phyloP scores from a whole-genome alignment of 2,113 vertebrate species.

The Gavialis gangeticus region DNA sequence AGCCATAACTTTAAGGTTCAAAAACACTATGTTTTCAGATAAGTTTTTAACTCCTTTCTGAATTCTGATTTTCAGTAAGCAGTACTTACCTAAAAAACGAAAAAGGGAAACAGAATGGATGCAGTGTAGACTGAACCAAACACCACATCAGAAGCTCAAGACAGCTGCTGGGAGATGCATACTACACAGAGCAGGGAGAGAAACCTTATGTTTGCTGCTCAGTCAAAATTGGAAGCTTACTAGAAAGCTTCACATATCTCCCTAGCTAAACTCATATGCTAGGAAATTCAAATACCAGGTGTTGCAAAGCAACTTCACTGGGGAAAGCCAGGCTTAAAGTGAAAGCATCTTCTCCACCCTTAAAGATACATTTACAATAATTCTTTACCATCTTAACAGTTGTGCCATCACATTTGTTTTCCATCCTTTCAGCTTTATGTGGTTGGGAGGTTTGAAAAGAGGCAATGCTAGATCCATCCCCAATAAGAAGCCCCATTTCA shows the following conservation, averaged over 20 bases:
- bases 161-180: not conserved
- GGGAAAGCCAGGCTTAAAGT: not conserved
- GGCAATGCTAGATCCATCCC: not conserved
- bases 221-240: not conserved
- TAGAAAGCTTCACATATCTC: not conserved
- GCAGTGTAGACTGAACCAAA: not conserved
- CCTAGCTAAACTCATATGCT: not conserved
- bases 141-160: not conserved
- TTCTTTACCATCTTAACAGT: not conserved
- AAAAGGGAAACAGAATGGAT: not conserved
- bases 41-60: not conserved
- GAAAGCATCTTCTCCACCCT: not conserved
- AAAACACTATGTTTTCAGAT: not conserved
- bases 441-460: not conserved
- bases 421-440: not conserved
- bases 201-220: not conserved
- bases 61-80: not conserved
- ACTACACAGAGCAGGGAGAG: fast-evolving
- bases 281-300: not conserved
- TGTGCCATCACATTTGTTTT: not conserved
- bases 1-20: not conserved
- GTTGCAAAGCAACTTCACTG: not conserved
- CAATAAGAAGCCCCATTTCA: not conserved
- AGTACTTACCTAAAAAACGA: not conserved
- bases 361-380: not conserved